phyloP scores from a whole-genome alignment of 2,888 invertebrate species.

The Ichneumon xanthorius region DNA sequence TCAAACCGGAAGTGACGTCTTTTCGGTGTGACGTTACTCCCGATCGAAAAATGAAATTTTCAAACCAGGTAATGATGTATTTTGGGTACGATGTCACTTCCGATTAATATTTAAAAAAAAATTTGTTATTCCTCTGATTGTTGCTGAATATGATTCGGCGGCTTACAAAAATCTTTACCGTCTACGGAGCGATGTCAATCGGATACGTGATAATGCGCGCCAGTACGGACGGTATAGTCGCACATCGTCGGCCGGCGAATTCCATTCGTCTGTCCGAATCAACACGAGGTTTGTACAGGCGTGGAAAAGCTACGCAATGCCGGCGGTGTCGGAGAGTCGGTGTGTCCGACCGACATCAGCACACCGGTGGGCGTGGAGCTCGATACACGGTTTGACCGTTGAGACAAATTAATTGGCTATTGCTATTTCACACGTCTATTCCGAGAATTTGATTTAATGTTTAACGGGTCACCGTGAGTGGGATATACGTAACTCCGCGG shows the following conservation, averaged over 20 bases:
- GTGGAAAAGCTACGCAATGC: conserved; percentile 61
- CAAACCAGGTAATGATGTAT: background rate
- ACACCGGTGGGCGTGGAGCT: conserved; percentile 54
- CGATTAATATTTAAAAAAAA: no score
- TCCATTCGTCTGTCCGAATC: conserved; percentile 41
- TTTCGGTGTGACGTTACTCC: no score
- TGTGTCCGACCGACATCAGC: conserved; percentile 39
- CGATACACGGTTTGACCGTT: conserved; percentile 57
- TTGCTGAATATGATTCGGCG: background rate
- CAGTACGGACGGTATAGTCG: conserved; percentile 11
- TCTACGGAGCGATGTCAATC: conserved; percentile 22
- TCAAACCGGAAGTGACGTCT: no score
- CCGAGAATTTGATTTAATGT: conserved; percentile 60
- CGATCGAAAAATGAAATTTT: no score
- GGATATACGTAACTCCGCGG: conserved; percentile 23
- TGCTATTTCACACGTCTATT: conserved; percentile 62
- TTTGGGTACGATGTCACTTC: background rate
- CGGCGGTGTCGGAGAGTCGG: conserved; percentile 25
- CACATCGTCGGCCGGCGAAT: conserved; percentile 2
- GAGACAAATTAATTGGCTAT: conserved; percentile 69
- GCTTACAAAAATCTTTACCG: conserved; percentile 17
- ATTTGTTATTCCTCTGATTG: conserved; percentile 10
- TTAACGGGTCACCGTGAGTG: conserved; percentile 49
- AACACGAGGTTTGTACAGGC: conserved; percentile 47
- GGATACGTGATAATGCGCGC: background rate